Evolutionary conservation across 2,888 invertebrate species (phyloP).

Genomic region (Netelia inedita): DNA sequence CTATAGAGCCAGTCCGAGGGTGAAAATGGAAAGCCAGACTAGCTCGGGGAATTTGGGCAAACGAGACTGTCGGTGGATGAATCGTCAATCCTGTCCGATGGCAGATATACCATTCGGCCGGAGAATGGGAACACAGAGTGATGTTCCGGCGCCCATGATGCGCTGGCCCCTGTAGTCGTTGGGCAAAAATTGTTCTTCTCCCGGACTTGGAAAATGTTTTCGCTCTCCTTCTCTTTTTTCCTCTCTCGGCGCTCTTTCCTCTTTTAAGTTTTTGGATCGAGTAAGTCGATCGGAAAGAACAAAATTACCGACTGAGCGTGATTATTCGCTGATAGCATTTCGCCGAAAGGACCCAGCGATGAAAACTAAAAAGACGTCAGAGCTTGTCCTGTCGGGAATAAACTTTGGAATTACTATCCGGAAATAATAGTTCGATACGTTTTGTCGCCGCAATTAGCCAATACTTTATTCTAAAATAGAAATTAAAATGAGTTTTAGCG

Average conservation of each 20-base stretch:
- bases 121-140: constrained; percentile 20
- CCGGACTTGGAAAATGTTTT: constrained; percentile 32
- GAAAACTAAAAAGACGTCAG: background rate
- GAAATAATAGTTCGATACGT: no score
- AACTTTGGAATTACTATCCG: background rate
- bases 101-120: constrained; percentile 21
- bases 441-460: no score
- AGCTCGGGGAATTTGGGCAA: constrained; percentile 5
- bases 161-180: constrained; percentile 47
- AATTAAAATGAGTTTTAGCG: no score
- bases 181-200: constrained; percentile 50
- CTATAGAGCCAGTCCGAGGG: background rate
- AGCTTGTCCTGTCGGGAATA: background rate
- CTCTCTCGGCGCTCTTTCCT: constrained; percentile 8
- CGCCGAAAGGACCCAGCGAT: background rate
- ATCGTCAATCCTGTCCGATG: constrained; percentile 41
- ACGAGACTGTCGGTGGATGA: constrained; percentile 33
- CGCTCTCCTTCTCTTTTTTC: background rate
- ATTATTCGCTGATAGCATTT: background rate
- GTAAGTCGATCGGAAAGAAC: constrained; percentile 48
- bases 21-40: constrained; percentile 38
- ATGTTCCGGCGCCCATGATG: constrained; percentile 36
- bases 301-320: constrained; percentile 7
- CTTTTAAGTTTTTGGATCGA: background rate
- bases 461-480: no score